Evolutionary conservation across 2,113 vertebrate genomes (phyloP), one percentile per base, ranked within the genome.

Genomic region (Noctilio leporinus): DNA sequence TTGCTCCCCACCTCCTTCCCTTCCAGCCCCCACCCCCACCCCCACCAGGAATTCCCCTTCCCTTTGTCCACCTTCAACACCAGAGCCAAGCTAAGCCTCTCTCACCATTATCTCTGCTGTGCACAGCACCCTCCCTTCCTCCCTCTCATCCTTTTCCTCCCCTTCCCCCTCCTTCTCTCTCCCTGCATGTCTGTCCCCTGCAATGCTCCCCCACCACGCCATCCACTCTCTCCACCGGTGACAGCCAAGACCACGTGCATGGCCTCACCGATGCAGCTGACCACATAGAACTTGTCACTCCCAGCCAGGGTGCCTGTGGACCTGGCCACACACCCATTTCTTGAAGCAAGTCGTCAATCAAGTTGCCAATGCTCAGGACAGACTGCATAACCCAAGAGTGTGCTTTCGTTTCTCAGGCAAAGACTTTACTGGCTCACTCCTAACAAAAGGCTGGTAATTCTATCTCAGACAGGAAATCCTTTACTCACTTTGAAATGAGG

Each of bases 261-360:
- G 15, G 65, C 53, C 53, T 49, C 10, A 7, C 20, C 5, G 67
- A 55, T 19, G 24, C 9, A 11, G 55, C 30, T 28, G 35, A n/a
- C 22, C 64, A 59, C 19, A 53, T 43, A 28, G 45, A 33, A 47
- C 24, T 6, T 0, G 10, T 4, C 70, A 40, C 57, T 55, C 26
- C 11, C 38, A 33, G 28, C 12, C 2, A 0, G 5, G 47, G 2
- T 14, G 67, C 15, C 19, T 1, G 1, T 10, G 35, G 35, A 24
- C 38, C 33, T 22, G 33, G 59, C n/a, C 12, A 28, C 0, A 4
- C 4, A 16, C 40, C 22, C n/a, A 20, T 43, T 51, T 72, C 14
- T 51, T 49, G 84, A 73, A 73, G 43, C 38, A 80, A 51, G 59
- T 16, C 24, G 75, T n/a, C n/a, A n/a, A n/a, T n/a, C 51, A 51